A percentile compares a stretch with the other conserved stretches of the same genome.
Evolutionary conservation across 2,797 vertebrate species (phyloP).

Genomic region (Sebastiscus albofasciatus): DNA sequence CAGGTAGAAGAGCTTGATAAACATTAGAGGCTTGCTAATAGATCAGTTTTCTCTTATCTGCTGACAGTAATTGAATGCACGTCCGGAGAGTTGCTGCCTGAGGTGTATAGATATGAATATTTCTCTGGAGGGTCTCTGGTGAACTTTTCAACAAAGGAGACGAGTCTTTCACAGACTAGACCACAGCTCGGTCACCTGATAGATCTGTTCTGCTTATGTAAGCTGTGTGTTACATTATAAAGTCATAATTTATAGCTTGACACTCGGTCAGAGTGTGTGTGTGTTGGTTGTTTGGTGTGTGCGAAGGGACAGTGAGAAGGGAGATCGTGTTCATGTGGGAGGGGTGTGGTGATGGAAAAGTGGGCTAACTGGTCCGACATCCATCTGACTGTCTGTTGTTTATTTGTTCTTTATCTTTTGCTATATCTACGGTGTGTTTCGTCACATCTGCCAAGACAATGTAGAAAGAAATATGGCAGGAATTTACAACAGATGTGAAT

Average conservation of each 20-base stretch:
- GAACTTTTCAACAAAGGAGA: slow-evolving; percentile 40
- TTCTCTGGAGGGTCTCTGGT: background rate
- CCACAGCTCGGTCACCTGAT: slow-evolving; percentile 36
- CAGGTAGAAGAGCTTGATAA: slow-evolving; percentile 25
- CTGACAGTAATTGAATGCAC: slow-evolving; percentile 1
- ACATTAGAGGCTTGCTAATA: background rate
- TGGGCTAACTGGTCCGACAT: slow-evolving; percentile 68
- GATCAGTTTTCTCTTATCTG: background rate
- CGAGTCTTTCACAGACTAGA: slow-evolving; percentile 10
- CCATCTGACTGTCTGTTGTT: slow-evolving; percentile 14
- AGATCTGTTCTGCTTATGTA: slow-evolving; percentile 26
- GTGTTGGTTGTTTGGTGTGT: background rate
- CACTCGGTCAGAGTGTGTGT: background rate
- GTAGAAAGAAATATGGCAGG: background rate
- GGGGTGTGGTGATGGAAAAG: slow-evolving; percentile 58
- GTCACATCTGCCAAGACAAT: background rate
- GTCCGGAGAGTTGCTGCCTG: slow-evolving; percentile 12
- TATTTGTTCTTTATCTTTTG: slow-evolving; percentile 7
- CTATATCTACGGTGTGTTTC: background rate
- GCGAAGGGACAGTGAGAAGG: slow-evolving; percentile 37
- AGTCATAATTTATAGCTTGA: slow-evolving; percentile 12
- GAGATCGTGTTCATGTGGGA: slow-evolving; percentile 63
- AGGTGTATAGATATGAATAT: slow-evolving; percentile 22
- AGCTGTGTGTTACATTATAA: slow-evolving; percentile 17
- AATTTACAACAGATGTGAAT: background rate